Evolutionary conservation across 2,888 invertebrate genomes (phyloP), one percentile per base, ranked within the genome.

Genomic region (Strigamia maritima): DNA sequence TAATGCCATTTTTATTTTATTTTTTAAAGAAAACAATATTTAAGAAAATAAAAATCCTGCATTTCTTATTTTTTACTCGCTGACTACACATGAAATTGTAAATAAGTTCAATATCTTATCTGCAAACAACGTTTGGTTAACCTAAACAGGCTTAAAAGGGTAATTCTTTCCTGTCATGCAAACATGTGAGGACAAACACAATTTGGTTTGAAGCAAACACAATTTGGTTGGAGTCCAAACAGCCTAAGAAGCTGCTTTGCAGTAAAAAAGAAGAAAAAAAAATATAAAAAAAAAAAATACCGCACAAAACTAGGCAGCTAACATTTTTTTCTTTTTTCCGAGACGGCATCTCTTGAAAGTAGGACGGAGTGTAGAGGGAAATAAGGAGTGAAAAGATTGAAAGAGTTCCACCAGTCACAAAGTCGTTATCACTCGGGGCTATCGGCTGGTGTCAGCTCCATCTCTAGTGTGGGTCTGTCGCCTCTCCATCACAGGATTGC

Each of bases 401-500:
- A 76, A 16, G 76, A 19, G 26, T 38, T 44, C 26, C 26, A 40
- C 76, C 38, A 76, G 35, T 76, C 76, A 26, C 31, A 76, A 49
- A 76, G n/a, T 26, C 31, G 76, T 76, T 40, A 76, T 49, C 49
- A 49, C n/a, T 49, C 49, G 49, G 19, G 49, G 49, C 49, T 49
- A 49, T 49, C 49, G 49, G 49, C 49, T 49, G 49, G 49, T 49
- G 49, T 12, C 49, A 49, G 49, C 49, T 49, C 49, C 49, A 19
- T 49, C 49, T 49, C 49, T 16, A 49, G 49, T 49, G 49, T 49
- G 49, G 49, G 49, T 49, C 49, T 49, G 49, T 49, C 49, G 49
- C 74, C 74, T 74, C 74, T 74, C 35, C 74, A 74, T 74, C 74
- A 74, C 74, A 31, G 74, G 74, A 74, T 74, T 74, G 74, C 35